A percentile compares a stretch with the other conserved stretches of the same genome.
These are phyloP conservation scores for Natrix natrix DNA, from an alignment of 2,797 vertebrate genomes.

Conservation along the genomic window DNA sequence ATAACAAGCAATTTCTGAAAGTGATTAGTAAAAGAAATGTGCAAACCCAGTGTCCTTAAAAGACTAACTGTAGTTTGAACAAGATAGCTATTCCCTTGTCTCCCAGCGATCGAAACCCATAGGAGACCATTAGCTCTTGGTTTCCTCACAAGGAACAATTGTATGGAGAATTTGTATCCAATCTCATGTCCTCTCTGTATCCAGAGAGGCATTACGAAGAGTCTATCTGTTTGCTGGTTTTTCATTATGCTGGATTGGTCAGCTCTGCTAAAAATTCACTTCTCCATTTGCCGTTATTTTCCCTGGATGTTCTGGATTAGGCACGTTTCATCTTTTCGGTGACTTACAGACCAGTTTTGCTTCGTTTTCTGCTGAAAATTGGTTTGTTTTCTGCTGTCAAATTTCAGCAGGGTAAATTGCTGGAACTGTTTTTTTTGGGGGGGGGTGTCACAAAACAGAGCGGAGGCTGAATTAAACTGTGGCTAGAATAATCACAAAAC, in stretches of 20 bases:
- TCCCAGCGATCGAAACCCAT: background rate
- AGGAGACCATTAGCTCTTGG: background rate
- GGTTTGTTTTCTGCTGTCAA: background rate
- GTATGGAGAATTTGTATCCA: background rate
- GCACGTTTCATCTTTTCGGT: background rate
- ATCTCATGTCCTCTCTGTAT: background rate
- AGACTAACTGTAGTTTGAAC: background rate
- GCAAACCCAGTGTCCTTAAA: background rate
- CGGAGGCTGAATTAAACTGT: background rate
- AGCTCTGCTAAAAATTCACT: background rate
- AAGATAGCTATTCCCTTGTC: background rate
- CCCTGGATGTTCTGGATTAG: background rate
- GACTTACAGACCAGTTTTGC: background rate
- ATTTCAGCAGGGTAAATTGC: background rate
- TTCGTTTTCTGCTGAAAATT: background rate
- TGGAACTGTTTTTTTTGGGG: background rate
- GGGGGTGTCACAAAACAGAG: background rate
- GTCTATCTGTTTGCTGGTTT: background rate
- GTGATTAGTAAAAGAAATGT: background rate
- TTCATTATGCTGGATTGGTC: background rate
- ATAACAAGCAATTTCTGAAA: background rate
- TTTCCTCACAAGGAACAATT: background rate
- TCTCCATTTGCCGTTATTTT: background rate
- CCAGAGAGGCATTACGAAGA: background rate
- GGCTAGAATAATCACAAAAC: background rate